Conservation (phyloP, 2,797 vertebrate species). For the Muscicapa comitata region DNA sequence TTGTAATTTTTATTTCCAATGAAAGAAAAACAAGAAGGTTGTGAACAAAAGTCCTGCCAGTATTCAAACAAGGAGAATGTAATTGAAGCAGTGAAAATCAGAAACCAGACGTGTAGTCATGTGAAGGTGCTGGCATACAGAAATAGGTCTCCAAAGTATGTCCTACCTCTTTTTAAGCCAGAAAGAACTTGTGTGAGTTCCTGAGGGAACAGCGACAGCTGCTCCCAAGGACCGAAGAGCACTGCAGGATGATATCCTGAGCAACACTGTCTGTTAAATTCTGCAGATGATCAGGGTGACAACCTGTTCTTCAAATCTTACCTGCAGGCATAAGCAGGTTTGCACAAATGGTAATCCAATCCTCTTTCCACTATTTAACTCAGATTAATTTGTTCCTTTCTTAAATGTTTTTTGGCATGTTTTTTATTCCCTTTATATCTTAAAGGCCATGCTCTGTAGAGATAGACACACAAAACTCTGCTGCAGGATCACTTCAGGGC, state of each 20-base stretch:
- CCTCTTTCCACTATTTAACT: background rate
- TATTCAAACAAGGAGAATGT: background rate
- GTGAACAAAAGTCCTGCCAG: background rate
- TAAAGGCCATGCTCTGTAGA: background rate
- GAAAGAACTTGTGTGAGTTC: background rate
- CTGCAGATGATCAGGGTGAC: background rate
- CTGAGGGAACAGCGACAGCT: background rate
- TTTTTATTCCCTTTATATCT: background rate
- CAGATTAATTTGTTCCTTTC: background rate
- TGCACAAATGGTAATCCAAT: background rate
- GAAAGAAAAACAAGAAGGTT: background rate
- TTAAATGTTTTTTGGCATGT: background rate
- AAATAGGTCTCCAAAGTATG: background rate
- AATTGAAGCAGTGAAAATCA: background rate
- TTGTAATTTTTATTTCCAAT: background rate
- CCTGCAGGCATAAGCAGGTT: background rate
- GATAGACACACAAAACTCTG: background rate
- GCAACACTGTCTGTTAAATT: background rate
- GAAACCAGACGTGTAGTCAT: background rate
- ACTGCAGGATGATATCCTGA: background rate
- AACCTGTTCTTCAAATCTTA: background rate
- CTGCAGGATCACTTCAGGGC: background rate
- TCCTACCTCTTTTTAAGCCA: background rate
- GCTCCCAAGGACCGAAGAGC: background rate
- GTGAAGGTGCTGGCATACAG: background rate